A percentile compares a stretch with the other conserved stretches of the same genome.
Conservation (phyloP, 2,113 vertebrate genomes). For the Eclectus roratus region DNA sequence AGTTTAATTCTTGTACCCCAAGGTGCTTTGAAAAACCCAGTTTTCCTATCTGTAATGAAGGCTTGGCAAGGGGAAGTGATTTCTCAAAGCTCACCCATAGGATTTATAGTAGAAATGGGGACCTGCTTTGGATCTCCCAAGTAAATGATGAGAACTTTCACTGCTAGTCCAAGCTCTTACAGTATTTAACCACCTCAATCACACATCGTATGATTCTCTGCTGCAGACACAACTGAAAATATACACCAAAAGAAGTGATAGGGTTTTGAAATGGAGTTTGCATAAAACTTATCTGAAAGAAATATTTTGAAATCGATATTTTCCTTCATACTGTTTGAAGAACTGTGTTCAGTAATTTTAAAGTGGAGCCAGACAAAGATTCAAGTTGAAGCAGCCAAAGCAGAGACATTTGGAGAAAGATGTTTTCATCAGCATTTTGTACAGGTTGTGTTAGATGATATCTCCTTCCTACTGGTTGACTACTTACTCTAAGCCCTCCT, state of each 20-base stretch:
- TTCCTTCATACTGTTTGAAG: not conserved
- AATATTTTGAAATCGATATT: not conserved
- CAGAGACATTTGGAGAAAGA: not conserved
- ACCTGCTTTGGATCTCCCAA: not conserved
- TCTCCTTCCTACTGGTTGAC: not conserved
- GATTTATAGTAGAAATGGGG: not conserved
- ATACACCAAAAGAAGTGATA: not conserved
- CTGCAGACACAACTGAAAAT: not conserved
- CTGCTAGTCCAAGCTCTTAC: not conserved
- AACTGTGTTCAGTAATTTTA: not conserved
- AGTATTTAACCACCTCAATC: not conserved
- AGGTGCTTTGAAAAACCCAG: not conserved
- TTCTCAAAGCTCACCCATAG: not conserved
- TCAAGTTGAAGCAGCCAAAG: not conserved
- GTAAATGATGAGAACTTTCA: not conserved
- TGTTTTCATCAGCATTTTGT: conserved; percentile 24
- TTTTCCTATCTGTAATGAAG: not conserved
- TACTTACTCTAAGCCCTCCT: not conserved
- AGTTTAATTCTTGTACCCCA: not conserved
- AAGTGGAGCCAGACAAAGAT: not conserved
- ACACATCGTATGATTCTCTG: not conserved
- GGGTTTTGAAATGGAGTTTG: not conserved
- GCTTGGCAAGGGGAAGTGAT: not conserved
- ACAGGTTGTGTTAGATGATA: conserved; percentile 15
- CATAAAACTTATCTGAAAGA: not conserved